Percentiles rank a stretch among this genome's conserved stretches.
Conservation (phyloP, 2,113 vertebrate genomes). For the Blennius ocellaris region DNA sequence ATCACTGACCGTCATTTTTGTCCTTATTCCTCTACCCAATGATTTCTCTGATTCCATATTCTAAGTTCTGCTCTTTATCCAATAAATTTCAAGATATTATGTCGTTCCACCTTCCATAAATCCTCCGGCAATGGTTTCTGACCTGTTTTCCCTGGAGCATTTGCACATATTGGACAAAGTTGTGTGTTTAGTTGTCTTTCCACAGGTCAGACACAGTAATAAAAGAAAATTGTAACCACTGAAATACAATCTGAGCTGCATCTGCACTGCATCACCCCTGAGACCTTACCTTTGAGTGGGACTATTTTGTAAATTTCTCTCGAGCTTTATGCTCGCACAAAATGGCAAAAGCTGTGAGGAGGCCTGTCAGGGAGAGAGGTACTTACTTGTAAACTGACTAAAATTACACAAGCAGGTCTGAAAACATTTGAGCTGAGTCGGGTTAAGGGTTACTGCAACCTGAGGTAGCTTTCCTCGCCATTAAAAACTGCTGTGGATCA, state of each 20-base stretch:
- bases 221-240: background rate
- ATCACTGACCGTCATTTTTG: no score
- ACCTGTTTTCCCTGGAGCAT: background rate
- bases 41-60: no score
- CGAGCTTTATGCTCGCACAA: background rate
- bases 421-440: background rate
- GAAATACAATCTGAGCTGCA: background rate
- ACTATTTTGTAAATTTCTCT: background rate
- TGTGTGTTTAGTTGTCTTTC: background rate
- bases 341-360: conserved; percentile 2
- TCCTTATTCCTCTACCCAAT: no score
- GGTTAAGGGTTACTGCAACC: background rate
- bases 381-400: background rate
- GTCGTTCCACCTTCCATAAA: no score
- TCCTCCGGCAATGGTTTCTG: no score
- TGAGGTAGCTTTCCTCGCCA: background rate
- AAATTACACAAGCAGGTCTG: background rate
- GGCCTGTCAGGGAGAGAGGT: background rate
- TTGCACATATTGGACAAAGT: background rate
- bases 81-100: no score
- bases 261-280: background rate
- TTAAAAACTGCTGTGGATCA: background rate
- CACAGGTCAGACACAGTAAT: background rate
- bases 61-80: no score
- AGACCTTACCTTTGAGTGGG: background rate